Conservation (phyloP, 1,140 invertebrate species). For the Drosophila nasuta region DNA sequence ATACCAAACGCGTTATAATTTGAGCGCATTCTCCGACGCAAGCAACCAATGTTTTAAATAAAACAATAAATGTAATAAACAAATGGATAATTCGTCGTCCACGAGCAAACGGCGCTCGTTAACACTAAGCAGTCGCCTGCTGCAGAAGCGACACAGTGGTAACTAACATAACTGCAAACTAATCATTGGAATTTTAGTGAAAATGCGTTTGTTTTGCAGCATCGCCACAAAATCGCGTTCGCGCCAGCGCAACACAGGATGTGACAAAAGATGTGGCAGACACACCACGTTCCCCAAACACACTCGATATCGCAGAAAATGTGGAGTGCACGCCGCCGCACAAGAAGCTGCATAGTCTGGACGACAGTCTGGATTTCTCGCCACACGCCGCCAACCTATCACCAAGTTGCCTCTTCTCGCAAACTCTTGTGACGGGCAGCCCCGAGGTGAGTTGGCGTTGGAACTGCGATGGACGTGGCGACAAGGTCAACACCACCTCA, state of each 20-base stretch:
- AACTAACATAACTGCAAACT: background rate
- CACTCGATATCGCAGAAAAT: conserved; percentile 19
- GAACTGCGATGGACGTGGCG: conserved; percentile 52
- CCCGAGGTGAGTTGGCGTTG: conserved; percentile 80
- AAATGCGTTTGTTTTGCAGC: conserved; percentile 38
- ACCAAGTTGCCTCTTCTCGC: conserved; percentile 70
- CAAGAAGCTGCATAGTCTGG: conserved; percentile 60
- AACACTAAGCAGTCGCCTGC: conserved; percentile 62
- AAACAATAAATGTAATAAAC: conserved; percentile 30
- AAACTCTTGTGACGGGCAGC: conserved; percentile 71
- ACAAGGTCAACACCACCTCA: conserved; percentile 57
- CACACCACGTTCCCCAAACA: conserved; percentile 33
- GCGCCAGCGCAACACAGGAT: conserved; percentile 56
- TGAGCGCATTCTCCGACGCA: conserved; percentile 42
- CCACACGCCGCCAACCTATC: conserved; percentile 64
- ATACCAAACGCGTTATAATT: conserved; percentile 34
- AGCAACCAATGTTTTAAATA: conserved; percentile 37
- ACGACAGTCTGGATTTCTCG: conserved; percentile 77
- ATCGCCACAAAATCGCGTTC: conserved; percentile 64
- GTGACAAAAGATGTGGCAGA: conserved; percentile 9
- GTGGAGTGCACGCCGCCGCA: conserved; percentile 70
- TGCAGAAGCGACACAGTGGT: conserved; percentile 77
- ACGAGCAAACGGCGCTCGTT: conserved; percentile 63
- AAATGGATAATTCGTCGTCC: conserved; percentile 65
- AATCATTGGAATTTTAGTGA: background rate